Evolutionary conservation across 2,797 vertebrate species (phyloP), one percentile per base, ranked within the genome.

Genomic region (Gambusia yucatana): DNA sequence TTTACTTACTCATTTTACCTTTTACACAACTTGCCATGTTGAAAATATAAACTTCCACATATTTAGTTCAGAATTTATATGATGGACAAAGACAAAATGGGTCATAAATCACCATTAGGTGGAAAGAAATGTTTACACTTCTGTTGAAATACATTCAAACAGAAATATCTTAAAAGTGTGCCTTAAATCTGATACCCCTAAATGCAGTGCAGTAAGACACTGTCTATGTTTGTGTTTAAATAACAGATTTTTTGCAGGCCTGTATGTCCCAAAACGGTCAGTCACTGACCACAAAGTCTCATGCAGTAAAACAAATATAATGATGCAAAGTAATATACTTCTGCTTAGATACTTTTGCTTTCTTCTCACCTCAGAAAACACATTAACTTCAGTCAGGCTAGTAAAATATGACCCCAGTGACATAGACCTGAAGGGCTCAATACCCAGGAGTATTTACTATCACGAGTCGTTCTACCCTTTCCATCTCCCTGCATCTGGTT

Each of bases 391-490:
- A 83, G 82, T 83, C 85, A 76, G 77, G 57, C 75, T 63, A 76
- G 82, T 80, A 84, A 82, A 91, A 88, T 85, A 89, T 87, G 88
- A 92, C 82, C 88, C 83, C 76, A 13, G 77, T 89, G 84, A 90
- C 84, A 91, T 83, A 81, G 82, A 92, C 75, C 90, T 90, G 84
- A 92, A 91, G 86, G 81, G 83, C 84, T 87, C 81, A 88, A 88
- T 88, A 78, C 87, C 85, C 85, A 36, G 61, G 88, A 84, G 84
- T 90, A 90, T 93, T 92, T 93, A 87, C 90, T 84, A 87, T 92
- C 85, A 80, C 82, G 71, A 71, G 84, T 80, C 50, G 82, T 84
- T 87, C 86, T 86, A 71, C 84, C 78, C 79, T 86, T 85, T 86
- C 77, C 87, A 87, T 82, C 80, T 86, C 88, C 86, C 79, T 91